phyloP scores from a whole-genome alignment of 1,140 invertebrate species.

The Himalopsyche phryganea region DNA sequence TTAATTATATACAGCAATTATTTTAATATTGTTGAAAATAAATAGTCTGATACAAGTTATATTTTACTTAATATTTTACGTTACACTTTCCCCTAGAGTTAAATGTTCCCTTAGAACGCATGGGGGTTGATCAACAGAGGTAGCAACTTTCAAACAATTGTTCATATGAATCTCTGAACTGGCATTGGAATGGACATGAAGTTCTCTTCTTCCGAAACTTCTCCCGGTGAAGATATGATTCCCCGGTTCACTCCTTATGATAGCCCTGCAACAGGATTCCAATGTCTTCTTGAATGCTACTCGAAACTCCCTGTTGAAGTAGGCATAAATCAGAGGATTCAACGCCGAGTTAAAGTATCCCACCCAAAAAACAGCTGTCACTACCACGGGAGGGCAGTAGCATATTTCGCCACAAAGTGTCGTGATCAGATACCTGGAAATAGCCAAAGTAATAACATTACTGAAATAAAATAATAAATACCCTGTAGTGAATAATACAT shows the following conservation, averaged over 20 bases:
- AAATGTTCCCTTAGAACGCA: slow-evolving; percentile 19
- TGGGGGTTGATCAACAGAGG: slow-evolving; percentile 11
- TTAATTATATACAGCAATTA: slow-evolving; percentile 1
- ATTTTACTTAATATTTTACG: slow-evolving; percentile 10
- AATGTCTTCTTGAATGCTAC: slow-evolving; percentile 90
- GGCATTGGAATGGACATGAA: slow-evolving; percentile 29
- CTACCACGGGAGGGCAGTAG: slow-evolving; percentile 70
- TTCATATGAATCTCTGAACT: slow-evolving; percentile 33
- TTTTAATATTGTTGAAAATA: not conserved
- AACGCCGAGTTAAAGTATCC: slow-evolving; percentile 97
- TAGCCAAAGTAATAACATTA: slow-evolving; percentile 13
- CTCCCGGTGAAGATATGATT: slow-evolving; percentile 28
- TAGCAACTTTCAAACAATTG: slow-evolving; percentile 24
- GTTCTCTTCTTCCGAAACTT: slow-evolving; percentile 27
- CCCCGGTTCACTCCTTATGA: slow-evolving; percentile 17
- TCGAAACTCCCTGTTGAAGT: slow-evolving; percentile 94
- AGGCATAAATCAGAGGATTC: slow-evolving; percentile 94
- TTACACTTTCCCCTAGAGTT: slow-evolving; percentile 27
- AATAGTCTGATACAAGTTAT: not conserved
- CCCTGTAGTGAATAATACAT: not conserved
- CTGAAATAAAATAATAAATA: not conserved
- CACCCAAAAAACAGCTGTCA: slow-evolving; percentile 91
- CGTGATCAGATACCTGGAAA: slow-evolving; percentile 75
- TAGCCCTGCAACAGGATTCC: slow-evolving; percentile 28
- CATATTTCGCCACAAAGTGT: slow-evolving; percentile 72